phyloP scores from a whole-genome alignment of 2,888 invertebrate species.

The Xestia rhomboidea region DNA sequence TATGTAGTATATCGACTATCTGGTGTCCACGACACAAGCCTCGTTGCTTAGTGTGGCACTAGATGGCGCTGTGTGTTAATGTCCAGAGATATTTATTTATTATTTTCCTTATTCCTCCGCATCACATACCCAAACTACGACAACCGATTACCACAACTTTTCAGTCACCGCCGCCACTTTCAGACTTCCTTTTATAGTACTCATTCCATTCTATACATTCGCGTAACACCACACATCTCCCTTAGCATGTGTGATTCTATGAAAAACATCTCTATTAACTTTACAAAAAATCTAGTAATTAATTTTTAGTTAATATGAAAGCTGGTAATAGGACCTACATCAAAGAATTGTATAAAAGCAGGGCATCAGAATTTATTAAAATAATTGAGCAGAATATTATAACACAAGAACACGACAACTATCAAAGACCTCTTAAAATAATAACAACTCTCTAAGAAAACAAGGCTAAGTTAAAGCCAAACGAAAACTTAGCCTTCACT shows the following conservation, averaged over 20 bases:
- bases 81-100: too few relatives aligned
- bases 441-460: slow-evolving; percentile 7
- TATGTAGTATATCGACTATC: too few relatives aligned
- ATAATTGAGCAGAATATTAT: background rate
- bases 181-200: too few relatives aligned
- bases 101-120: too few relatives aligned
- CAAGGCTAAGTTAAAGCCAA: slow-evolving; percentile 18
- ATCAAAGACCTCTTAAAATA: background rate
- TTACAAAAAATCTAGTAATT: background rate
- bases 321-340: background rate
- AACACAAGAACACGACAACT: background rate
- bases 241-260: background rate
- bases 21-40: too few relatives aligned
- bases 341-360: background rate
- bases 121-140: too few relatives aligned
- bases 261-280: background rate
- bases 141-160: too few relatives aligned
- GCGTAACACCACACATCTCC: too few relatives aligned
- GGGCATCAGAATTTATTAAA: background rate
- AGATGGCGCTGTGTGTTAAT: too few relatives aligned
- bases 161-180: too few relatives aligned
- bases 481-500: slow-evolving; percentile 49
- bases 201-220: too few relatives aligned
- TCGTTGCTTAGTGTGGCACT: too few relatives aligned
- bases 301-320: background rate